phyloP scores from a whole-genome alignment of 2,113 vertebrate species.

The Perca schrenkii region DNA sequence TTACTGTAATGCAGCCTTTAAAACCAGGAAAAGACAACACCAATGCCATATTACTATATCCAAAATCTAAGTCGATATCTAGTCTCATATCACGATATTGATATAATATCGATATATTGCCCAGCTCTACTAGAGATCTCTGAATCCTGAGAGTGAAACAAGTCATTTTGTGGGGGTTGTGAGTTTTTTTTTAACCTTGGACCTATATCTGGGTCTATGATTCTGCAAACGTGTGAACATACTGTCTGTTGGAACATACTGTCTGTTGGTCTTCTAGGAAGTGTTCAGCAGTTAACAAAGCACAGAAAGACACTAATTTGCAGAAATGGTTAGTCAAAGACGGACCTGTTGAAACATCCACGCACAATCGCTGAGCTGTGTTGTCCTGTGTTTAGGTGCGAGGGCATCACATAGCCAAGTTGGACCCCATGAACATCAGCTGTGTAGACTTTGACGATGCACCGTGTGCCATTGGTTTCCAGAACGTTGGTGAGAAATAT shows the following conservation, averaged over 20 bases:
- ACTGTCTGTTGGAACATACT: neutral
- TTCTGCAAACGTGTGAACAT: neutral
- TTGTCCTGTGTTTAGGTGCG: constrained; percentile 89
- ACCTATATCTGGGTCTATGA: too few relatives aligned
- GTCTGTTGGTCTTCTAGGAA: neutral
- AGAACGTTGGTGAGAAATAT: constrained; percentile 92
- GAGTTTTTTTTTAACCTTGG: too few relatives aligned
- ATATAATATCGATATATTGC: too few relatives aligned
- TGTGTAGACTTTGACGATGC: constrained; percentile 96
- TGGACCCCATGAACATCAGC: constrained; percentile 98
- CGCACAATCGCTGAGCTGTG: constrained; percentile 8
- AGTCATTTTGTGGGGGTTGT: too few relatives aligned
- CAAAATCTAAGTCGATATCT: too few relatives aligned
- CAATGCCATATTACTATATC: too few relatives aligned
- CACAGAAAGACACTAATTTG: neutral
- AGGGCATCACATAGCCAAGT: constrained; percentile 96
- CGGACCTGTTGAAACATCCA: neutral
- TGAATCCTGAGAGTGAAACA: too few relatives aligned
- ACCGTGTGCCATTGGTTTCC: constrained; percentile 89
- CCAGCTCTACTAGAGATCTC: too few relatives aligned
- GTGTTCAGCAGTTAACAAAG: neutral
- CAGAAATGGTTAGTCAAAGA: neutral
- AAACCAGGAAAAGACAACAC: too few relatives aligned
- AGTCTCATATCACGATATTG: too few relatives aligned
- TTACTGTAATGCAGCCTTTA: too few relatives aligned